Base-by-base conservation (phyloP, 1,140 invertebrate genomes). In the Orussus abietinus region DNA sequence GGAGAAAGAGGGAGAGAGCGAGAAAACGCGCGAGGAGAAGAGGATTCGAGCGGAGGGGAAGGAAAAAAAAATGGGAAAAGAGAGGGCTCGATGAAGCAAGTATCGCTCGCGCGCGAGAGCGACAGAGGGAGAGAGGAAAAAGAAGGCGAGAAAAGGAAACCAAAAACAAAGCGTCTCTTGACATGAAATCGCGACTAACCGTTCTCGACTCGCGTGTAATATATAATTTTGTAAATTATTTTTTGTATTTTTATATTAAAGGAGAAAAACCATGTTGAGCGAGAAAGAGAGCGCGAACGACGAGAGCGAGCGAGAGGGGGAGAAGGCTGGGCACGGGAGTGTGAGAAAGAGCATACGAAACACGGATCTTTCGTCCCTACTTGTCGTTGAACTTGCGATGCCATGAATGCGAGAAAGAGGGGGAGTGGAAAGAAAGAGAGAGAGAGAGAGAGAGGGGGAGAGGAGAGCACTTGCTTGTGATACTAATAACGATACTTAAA, bases 221-320 rank as follows among this genome's bases (percentile, higher is more conserved):
- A 52, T 50, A 50, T 49, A 38, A 50, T 51, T 36, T 53, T 53
- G 46, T 56, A 56, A 56, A 56, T 56, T 56, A 56, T 56, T 56
- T 56, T 52, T 50, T 56, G 47, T 56, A 53, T 53, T 56, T 56
- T 56, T 56, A 53, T 56, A 56, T 53, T 46, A 36, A 17, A 36
- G 22, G 45, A 50, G 42, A 50, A 42, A 45, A 50, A 42, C 22
- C 39, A 33, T 32, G 13, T 32, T n/a, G n/a, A n/a, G n/a, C n/a
- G n/a, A 25, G 22, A 40, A 18, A 26, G 21, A 14, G 21, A 22
- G 5, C 10, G 38, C 29, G 25, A 38, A 26, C 9, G 29, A 36
- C 34, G 31, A 25, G 6, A 20, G 39, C 28, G 22, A 17, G 33
- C 30, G 45, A 29, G 31, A 38, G 34, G 33, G 26, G 18, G 5